Evolutionary conservation across 1,140 invertebrate genomes (phyloP), one percentile per base, ranked within the genome.

Genomic region (Telenomus remus): DNA sequence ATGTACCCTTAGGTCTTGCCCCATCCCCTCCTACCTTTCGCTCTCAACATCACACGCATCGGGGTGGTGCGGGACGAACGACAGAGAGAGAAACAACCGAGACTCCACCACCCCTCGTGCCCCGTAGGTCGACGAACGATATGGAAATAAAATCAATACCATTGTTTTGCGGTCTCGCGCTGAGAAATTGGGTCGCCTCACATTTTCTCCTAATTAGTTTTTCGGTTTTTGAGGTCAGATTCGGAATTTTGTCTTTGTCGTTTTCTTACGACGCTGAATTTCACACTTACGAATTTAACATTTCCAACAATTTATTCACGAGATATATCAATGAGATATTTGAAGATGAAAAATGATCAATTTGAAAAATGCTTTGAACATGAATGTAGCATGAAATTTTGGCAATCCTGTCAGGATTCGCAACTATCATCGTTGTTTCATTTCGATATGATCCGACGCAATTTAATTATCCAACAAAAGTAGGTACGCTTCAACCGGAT

Each of bases 131-230:
- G 66, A 57, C 51, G 60, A 68, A 69, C 77, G 80, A 84, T 86
- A 87, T 87, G 85, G 81, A 87, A 87, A 87, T 87, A 87, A 87
- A 86, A 87, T 87, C 86, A 83, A 87, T 87, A 87, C 70, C 66
- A 86, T 86, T 87, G 85, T 87, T 87, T 87, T 85, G 85, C 80
- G 83, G 83, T 83, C 84, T 82, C 54, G 46, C 72, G 59, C 19
- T 65, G 56, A 71, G 70, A 82, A 85, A 85, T 84, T 85, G 79
- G 82, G 84, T 85, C 82, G 81, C 82, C 81, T 12, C 0, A 39
- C 8, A 33, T 34, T 37, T 64, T 39, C 12, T 42, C 54, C 5
- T 10, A 4, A 16, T 51, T 56, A 8, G 50, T 64, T 34, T 9
- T 46, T n/a, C n/a, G n/a, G 4, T 14, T 46, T 46, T 46, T 46